Conservation (phyloP, 1,140 invertebrate genomes). For the Cylas formicarius region DNA sequence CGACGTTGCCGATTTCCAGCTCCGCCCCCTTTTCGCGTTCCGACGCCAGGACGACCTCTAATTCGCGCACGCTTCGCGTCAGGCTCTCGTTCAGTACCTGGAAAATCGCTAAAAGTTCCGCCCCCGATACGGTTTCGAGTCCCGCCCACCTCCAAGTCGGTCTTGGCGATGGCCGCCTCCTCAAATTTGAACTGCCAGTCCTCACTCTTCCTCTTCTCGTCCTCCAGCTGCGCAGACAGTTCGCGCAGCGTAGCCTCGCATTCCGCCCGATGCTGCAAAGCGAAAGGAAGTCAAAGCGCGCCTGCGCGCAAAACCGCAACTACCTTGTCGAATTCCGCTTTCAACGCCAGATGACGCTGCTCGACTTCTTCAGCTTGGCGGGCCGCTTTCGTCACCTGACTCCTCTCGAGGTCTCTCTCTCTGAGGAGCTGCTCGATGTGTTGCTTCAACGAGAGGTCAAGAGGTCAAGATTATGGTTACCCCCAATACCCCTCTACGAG, state of each 20-base stretch:
- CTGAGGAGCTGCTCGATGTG: constrained; percentile 85
- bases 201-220: constrained; percentile 82
- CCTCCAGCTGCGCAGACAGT: constrained; percentile 65
- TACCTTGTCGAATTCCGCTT: constrained; percentile 52
- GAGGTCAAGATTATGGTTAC: too few relatives aligned
- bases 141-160: constrained; percentile 67
- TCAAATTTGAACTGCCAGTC: constrained; percentile 88
- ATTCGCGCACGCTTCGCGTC: constrained; percentile 47
- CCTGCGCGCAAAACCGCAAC: constrained; percentile 7
- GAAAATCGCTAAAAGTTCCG: constrained; percentile 3
- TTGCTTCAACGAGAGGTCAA: too few relatives aligned
- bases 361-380: constrained; percentile 63
- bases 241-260: constrained; percentile 49
- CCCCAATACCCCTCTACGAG: too few relatives aligned
- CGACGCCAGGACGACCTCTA: constrained; percentile 46
- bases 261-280: constrained; percentile 48
- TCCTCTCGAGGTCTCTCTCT: constrained; percentile 81
- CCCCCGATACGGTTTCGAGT: neutral
- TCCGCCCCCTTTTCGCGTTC: constrained; percentile 45
- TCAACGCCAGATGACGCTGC: constrained; percentile 43
- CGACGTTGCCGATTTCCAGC: constrained; percentile 47
- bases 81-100: constrained; percentile 46
- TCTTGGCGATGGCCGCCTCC: constrained; percentile 74
- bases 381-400: constrained; percentile 67
- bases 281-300: neutral